Conservation (phyloP, 2,888 invertebrate species). For the Lithophane semibrunnea region DNA sequence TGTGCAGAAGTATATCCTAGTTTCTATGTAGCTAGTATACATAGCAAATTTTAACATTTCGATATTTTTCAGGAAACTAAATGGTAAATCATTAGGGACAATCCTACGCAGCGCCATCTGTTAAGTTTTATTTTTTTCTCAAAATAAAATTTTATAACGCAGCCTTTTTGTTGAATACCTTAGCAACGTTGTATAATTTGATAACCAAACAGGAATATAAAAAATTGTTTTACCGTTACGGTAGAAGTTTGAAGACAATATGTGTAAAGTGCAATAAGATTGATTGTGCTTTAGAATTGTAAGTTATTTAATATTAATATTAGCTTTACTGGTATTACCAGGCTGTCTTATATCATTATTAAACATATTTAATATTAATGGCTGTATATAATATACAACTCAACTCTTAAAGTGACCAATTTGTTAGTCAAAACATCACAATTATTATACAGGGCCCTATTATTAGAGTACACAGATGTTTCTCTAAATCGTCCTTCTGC, state of each 20-base stretch:
- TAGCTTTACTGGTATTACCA: slow-evolving; percentile 72
- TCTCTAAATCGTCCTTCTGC: slow-evolving; percentile 36
- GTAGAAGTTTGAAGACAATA: slow-evolving; percentile 77
- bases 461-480: slow-evolving; percentile 54
- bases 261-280: slow-evolving; percentile 80
- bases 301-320: slow-evolving; percentile 65
- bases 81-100: slow-evolving; percentile 2
- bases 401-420: slow-evolving; percentile 46
- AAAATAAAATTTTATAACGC: slow-evolving; percentile 55
- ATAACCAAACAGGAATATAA: slow-evolving; percentile 52
- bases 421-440: slow-evolving; percentile 64
- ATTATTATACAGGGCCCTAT: slow-evolving; percentile 54
- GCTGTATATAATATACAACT: slow-evolving; percentile 59
- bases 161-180: slow-evolving; percentile 64
- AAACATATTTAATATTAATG: slow-evolving; percentile 64
- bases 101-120: slow-evolving; percentile 12
- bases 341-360: slow-evolving; percentile 65
- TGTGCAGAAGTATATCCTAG: background rate
- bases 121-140: background rate
- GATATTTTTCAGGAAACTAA: background rate
- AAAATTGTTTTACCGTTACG: slow-evolving; percentile 58
- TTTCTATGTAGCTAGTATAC: slow-evolving; percentile 4
- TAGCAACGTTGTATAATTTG: slow-evolving; percentile 41
- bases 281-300: slow-evolving; percentile 77
- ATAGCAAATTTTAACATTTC: background rate